Conservation (phyloP, 2,888 invertebrate species). For the Incurvaria masculella region DNA sequence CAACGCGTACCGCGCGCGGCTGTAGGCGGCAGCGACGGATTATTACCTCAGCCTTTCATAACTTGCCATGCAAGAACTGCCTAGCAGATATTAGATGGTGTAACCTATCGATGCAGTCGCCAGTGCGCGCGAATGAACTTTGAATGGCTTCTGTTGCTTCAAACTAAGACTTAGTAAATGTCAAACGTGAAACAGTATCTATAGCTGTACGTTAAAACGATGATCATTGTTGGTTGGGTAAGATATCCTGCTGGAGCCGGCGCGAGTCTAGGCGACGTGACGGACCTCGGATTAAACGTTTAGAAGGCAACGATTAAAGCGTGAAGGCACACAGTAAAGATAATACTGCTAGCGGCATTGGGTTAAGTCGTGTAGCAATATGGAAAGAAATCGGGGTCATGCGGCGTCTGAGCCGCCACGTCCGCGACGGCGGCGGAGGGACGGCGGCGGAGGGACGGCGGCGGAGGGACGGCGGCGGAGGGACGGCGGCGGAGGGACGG, state of each 20-base stretch:
- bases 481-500: too few relatives aligned
- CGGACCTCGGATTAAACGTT: neutral
- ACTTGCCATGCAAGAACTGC: neutral
- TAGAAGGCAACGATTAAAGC: too few relatives aligned
- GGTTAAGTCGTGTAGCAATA: constrained; percentile 33
- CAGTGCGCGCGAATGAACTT: neutral
- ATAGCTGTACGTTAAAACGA: too few relatives aligned
- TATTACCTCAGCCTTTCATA: neutral
- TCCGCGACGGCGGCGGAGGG: neutral
- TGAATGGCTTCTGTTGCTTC: neutral
- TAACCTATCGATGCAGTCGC: too few relatives aligned
- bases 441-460: too few relatives aligned
- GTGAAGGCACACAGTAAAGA: too few relatives aligned
- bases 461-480: too few relatives aligned
- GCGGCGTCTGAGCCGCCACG: neutral
- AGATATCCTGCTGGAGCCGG: too few relatives aligned
- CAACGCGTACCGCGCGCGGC: neutral
- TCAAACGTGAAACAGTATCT: neutral
- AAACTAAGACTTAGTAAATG: neutral
- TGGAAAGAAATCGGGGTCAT: constrained; percentile 56
- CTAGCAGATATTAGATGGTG: neutral
- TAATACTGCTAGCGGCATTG: constrained; percentile 32
- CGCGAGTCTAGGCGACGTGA: constrained; percentile 4
- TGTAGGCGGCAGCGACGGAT: neutral
- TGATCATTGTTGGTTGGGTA: too few relatives aligned